These are phyloP conservation scores for Digitonthophagus gazella DNA, from an alignment of 2,888 invertebrate species.

Conservation along the genomic window DNA sequence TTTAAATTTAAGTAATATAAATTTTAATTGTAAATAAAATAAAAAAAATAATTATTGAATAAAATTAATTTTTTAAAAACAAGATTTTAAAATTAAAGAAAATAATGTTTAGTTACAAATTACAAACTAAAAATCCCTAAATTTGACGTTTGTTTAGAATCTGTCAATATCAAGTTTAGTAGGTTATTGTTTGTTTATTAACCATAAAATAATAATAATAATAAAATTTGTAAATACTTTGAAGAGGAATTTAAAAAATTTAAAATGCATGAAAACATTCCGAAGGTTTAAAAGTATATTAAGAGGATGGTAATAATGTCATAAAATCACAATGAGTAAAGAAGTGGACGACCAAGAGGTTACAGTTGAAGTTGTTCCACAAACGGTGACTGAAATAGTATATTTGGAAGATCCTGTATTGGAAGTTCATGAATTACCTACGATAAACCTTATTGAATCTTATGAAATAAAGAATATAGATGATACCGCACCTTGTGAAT, in stretches of 20 bases:
- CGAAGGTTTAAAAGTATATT: too few species aligned
- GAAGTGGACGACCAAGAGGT: conserved; percentile 33
- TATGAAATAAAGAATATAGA: conserved; percentile 37
- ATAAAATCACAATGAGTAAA: neutral
- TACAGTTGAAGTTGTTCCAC: conserved; percentile 37
- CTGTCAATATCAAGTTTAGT: neutral
- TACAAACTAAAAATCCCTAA: neutral
- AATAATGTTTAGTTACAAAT: neutral
- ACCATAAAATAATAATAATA: neutral
- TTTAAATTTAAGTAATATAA: too few species aligned
- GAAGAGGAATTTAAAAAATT: too few species aligned
- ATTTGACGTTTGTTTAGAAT: neutral
- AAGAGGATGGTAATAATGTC: neutral
- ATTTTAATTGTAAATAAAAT: too few species aligned
- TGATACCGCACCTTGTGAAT: neutral
- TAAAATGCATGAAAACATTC: too few species aligned
- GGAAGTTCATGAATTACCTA: conserved; percentile 22
- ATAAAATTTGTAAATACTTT: neutral
- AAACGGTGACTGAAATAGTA: conserved; percentile 37
- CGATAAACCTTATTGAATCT: conserved; percentile 24
- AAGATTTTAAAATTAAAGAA: neutral
- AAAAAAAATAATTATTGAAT: too few species aligned
- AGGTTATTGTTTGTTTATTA: neutral
- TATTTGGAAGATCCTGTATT: conserved; percentile 31
- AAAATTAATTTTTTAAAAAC: neutral